A percentile compares a stretch with the other conserved stretches of the same genome.
Evolutionary conservation across 2,113 vertebrate genomes (phyloP).

Genomic region (Marcusenius ussheri): DNA sequence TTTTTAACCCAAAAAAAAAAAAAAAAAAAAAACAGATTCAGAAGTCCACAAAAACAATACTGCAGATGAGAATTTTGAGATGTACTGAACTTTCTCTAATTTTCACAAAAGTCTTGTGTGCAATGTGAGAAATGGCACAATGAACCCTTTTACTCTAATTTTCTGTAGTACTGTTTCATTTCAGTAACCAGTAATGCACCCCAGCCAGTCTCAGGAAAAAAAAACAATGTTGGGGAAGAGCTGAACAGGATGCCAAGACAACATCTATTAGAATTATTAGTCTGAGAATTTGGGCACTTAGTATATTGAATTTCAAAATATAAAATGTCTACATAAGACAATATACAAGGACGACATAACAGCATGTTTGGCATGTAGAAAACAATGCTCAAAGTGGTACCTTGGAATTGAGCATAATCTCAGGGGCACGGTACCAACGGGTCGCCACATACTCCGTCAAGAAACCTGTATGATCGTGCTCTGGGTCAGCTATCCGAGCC

Average conservation of each 20-base stretch:
- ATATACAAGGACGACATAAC: not conserved
- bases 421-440: constrained; percentile 84
- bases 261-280: not conserved
- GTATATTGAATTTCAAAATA: not conserved
- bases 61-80: not conserved
- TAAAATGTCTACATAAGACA: not conserved
- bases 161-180: not conserved
- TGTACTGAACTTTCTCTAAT: not conserved
- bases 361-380: not conserved
- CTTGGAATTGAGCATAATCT: constrained; percentile 92
- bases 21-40: not conserved
- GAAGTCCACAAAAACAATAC: not conserved
- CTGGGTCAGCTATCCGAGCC: constrained; percentile 79
- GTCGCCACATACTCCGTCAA: constrained; percentile 84
- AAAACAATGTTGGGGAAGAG: not conserved
- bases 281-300: not conserved
- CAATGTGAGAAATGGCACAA: not conserved
- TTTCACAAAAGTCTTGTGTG: not conserved
- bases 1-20: not conserved
- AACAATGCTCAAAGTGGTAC: constrained; percentile 32
- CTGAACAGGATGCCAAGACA: not conserved
- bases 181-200: not conserved
- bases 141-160: not conserved
- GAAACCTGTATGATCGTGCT: constrained; percentile 85
- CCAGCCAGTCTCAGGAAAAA: not conserved